A percentile compares a stretch with the other conserved stretches of the same genome.
These are phyloP conservation scores for Andrena chrysosceles DNA, from an alignment of 2,888 invertebrate genomes.

Conservation along the genomic window DNA sequence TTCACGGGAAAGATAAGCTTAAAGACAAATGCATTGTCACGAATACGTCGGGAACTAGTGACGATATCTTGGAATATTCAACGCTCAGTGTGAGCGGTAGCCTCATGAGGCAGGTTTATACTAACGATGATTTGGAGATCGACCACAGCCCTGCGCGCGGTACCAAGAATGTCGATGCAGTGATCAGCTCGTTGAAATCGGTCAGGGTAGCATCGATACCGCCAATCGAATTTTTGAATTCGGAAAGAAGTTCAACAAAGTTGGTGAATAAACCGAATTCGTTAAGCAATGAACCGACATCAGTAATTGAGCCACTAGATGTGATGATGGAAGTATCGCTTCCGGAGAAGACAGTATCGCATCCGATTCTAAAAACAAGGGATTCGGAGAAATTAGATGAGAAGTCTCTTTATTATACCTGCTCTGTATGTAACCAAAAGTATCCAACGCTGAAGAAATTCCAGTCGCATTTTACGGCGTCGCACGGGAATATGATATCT, in stretches of 20 bases:
- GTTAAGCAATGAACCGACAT: no score
- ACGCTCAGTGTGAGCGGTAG: neutral
- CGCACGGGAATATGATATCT: neutral
- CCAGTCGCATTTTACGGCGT: conserved; percentile 16
- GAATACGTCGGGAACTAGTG: neutral
- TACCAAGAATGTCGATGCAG: neutral
- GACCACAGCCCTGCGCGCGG: neutral
- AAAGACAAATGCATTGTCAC: neutral
- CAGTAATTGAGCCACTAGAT: no score
- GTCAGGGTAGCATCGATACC: neutral
- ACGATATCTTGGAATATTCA: neutral
- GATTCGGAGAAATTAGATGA: neutral
- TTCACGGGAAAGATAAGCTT: conserved; percentile 40
- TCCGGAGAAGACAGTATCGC: no score
- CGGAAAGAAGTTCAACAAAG: no score
- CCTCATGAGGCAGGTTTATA: neutral
- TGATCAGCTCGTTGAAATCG: neutral
- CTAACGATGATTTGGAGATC: neutral
- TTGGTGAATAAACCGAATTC: no score
- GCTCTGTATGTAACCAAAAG: conserved; percentile 37
- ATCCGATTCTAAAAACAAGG: neutral
- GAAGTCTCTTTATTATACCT: conserved; percentile 1
- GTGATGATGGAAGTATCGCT: no score
- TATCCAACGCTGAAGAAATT: conserved; percentile 22
- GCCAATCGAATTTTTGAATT: no score